Conservation (phyloP, 53 echinoderm and acorn worm species). For the Temnopleurus reevesii region DNA sequence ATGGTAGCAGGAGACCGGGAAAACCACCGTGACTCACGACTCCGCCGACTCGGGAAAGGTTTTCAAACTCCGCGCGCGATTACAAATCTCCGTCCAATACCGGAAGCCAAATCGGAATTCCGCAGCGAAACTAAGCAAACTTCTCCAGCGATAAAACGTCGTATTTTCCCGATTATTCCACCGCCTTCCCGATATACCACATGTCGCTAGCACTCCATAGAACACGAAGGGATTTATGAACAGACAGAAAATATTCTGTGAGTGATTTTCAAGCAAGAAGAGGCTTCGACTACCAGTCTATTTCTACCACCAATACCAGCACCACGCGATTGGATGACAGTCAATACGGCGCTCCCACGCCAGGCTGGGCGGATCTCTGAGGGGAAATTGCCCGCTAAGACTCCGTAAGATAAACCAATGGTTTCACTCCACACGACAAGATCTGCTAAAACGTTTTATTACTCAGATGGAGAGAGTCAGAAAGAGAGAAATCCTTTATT, state of each 20-base stretch:
- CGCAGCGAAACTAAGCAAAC: not conserved
- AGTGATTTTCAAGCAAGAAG: not conserved
- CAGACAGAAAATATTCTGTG: not conserved
- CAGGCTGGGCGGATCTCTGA: not conserved
- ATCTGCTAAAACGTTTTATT: slow-evolving; percentile 1
- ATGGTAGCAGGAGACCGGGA: not conserved
- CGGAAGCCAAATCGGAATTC: slow-evolving; percentile 13
- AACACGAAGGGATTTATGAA: not conserved
- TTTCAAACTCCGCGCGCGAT: slow-evolving; percentile 43
- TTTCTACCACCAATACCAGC: slow-evolving; percentile 30
- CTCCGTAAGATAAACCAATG: slow-evolving; percentile 18
- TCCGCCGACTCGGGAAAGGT: not conserved
- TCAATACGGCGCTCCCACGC: not conserved
- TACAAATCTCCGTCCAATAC: slow-evolving; percentile 1
- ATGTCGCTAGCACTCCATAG: not conserved
- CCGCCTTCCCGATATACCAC: not conserved
- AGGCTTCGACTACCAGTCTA: not conserved
- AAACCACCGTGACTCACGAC: not conserved
- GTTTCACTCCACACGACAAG: not conserved
- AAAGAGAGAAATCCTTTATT: not conserved
- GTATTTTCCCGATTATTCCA: not conserved
- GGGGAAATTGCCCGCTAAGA: not conserved
- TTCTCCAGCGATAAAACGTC: not conserved
- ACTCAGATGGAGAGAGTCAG: not conserved
- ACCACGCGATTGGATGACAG: not conserved